Evolutionary conservation across 1,140 invertebrate species (phyloP), one percentile per base, ranked within the genome.

Genomic region (Drosophila obscura): DNA sequence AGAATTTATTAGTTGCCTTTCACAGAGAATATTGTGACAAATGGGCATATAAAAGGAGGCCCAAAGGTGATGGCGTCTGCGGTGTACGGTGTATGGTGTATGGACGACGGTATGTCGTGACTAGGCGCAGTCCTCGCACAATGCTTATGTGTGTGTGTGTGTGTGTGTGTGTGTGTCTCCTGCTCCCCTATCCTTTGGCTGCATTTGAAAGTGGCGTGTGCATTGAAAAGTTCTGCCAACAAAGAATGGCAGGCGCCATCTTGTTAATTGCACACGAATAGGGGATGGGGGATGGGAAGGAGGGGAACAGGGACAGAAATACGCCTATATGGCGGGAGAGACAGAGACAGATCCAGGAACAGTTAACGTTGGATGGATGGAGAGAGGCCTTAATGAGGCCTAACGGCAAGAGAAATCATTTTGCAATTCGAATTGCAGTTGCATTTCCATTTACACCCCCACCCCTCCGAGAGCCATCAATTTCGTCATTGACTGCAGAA

Each of bases 1-100:
- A 79, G 80, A 81, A 83, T 83, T 81, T 81, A 83, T 83, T 81
- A 81, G 79, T 81, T 83, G 80, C 80, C 79, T 83, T 81, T 81
- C 75, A 82, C 61, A 62, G 69, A 80, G 83, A 82, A 82, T 82
- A 84, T 85, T 84, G 78, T 77, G 81, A 87, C 81, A 85, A 85
- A 85, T 84, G 75, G 66, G 67, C 52, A 85, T 68, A 84, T 80
- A 77, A 73, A 77, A 80, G 77, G 60, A 77, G 68, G 11, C 26
- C 58, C 59, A 60, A 58, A 57, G 71, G 57, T 56, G 45, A 46
- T 58, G 44, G 19, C 24, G 58, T 39, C 41, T 16, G 24, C 16
- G 49, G 16, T 62, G 60, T 24, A 11, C 7, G 22, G 60, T 2
- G 16, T 43, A 15, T 16, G 11, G 8, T 13, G n/a, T 19, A 16